These are phyloP conservation scores for Cricetomys ansorgei DNA, from an alignment of 2,113 vertebrate genomes.

Conservation along the genomic window DNA sequence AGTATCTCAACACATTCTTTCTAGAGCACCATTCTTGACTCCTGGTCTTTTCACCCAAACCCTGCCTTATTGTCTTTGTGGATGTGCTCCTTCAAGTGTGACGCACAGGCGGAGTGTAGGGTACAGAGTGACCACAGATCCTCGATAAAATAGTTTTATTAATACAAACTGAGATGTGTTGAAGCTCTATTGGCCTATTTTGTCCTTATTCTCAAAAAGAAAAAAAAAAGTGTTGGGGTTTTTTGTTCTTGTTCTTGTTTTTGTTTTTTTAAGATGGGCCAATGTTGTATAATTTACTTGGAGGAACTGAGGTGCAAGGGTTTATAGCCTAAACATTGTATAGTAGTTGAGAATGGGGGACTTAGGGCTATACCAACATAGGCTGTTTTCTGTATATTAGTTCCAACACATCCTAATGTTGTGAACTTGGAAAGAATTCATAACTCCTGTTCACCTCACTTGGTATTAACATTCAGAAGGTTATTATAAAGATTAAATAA, in stretches of 20 bases:
- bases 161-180: neutral
- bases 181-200: neutral
- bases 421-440: conserved; percentile 21
- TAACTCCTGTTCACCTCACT: neutral
- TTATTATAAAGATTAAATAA: conserved; percentile 23
- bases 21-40: neutral
- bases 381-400: neutral
- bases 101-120: neutral
- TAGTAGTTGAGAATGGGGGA: neutral
- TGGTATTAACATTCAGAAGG: conserved; percentile 8
- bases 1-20: conserved; percentile 31
- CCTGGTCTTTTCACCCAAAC: conserved; percentile 2
- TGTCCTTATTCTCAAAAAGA: conserved; percentile 21
- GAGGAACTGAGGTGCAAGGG: neutral
- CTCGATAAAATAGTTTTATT: conserved; percentile 65
- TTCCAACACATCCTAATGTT: neutral
- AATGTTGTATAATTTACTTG: neutral
- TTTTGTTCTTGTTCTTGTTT: neutral
- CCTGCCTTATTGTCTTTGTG: conserved; percentile 25
- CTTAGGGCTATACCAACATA: neutral
- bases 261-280: neutral
- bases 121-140: conserved; percentile 24
- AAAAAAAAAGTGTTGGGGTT: neutral
- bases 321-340: neutral
- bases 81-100: neutral